phyloP scores from a whole-genome alignment of 2,888 invertebrate genomes.

The Mesodorylaimus sp. region DNA sequence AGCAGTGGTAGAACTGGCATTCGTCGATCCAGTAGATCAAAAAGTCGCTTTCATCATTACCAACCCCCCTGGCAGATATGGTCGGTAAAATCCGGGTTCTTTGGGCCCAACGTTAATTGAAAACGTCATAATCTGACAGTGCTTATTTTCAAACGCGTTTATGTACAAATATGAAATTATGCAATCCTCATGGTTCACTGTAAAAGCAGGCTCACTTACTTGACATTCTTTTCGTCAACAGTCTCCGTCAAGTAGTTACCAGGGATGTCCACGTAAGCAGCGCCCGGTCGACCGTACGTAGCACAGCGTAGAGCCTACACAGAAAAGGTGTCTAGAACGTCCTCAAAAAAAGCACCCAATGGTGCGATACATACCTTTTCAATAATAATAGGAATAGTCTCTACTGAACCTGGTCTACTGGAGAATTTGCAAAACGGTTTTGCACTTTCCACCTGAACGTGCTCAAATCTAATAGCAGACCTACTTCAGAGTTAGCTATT shows the following conservation, averaged over 20 bases:
- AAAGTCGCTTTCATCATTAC: no score
- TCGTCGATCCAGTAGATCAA: no score
- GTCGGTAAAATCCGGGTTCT: no score
- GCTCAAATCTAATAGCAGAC: slow-evolving; percentile 2
- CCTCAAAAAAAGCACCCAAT: neutral
- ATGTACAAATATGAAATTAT: no score
- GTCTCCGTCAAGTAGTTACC: slow-evolving; percentile 44
- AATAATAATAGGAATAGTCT: slow-evolving; percentile 66
- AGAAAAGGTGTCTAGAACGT: neutral
- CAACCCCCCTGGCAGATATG: no score
- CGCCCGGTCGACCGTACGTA: slow-evolving; percentile 71
- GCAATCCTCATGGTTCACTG: no score
- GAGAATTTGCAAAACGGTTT: slow-evolving; percentile 78
- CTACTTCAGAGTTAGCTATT: neutral
- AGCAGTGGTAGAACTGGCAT: no score
- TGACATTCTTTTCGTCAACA: slow-evolving; percentile 14
- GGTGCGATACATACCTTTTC: slow-evolving; percentile 44
- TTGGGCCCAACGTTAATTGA: no score
- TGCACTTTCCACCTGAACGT: slow-evolving; percentile 50
- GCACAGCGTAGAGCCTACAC: slow-evolving; percentile 53
- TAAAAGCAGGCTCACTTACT: neutral
- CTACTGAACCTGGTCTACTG: slow-evolving; percentile 60
- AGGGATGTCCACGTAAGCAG: slow-evolving; percentile 72
- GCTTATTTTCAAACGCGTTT: no score
- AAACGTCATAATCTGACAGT: no score